phyloP scores from a whole-genome alignment of 2,113 vertebrate genomes.

The Malaclemys terrapin region DNA sequence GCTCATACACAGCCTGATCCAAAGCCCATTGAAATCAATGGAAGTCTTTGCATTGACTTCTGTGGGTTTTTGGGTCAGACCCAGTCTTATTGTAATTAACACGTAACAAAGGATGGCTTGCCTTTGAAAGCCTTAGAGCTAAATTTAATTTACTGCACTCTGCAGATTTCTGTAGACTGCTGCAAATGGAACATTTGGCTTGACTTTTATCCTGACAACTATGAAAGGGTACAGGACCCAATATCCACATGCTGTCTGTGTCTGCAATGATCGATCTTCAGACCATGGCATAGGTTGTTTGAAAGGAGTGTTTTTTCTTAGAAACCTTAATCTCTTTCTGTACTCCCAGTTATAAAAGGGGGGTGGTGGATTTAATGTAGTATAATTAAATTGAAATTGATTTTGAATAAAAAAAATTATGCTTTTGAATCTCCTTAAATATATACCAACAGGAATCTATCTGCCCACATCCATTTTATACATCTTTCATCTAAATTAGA shows the following conservation, averaged over 20 bases:
- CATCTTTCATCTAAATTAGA: constrained; percentile 32
- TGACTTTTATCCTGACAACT: neutral
- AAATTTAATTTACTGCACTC: constrained; percentile 15
- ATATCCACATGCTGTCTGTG: neutral
- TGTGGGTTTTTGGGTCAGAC: constrained; percentile 11
- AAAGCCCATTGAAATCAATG: constrained; percentile 13
- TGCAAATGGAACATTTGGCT: neutral
- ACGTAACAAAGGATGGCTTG: constrained; percentile 11
- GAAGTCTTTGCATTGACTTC: neutral
- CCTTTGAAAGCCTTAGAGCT: neutral
- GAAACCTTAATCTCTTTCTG: constrained; percentile 10
- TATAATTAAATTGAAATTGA: constrained; percentile 48
- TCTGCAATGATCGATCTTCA: constrained; percentile 1
- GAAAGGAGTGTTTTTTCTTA: constrained; percentile 26
- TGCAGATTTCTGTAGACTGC: neutral
- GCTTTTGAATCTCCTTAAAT: constrained; percentile 40
- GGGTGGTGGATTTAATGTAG: constrained; percentile 56
- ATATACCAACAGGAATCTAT: constrained; percentile 54
- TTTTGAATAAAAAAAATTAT: constrained; percentile 54
- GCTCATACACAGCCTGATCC: neutral
- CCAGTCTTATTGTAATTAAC: constrained; percentile 13
- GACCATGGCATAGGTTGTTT: neutral
- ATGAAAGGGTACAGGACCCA: neutral
- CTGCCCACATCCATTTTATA: constrained; percentile 31
- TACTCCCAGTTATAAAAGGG: neutral